These are phyloP conservation scores for Tricholauxania praeusta DNA, from an alignment of 2,888 invertebrate genomes.

Conservation along the genomic window DNA sequence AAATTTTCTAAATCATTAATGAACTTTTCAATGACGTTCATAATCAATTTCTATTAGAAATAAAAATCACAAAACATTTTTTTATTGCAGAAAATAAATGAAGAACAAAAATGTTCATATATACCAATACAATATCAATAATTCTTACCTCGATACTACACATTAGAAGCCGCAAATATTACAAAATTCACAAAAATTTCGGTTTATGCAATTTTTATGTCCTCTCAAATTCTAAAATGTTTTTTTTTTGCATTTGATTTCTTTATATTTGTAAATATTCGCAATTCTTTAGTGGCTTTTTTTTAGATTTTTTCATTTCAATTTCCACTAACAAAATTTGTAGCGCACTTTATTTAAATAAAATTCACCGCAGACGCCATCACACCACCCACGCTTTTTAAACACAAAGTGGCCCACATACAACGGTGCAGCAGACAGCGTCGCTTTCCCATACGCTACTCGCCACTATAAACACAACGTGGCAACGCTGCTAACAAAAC, in stretches of 20 bases:
- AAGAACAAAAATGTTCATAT: too few species aligned
- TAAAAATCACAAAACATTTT: too few species aligned
- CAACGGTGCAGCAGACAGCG: background rate
- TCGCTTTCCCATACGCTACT: background rate
- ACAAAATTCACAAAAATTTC: too few species aligned
- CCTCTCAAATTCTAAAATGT: too few species aligned
- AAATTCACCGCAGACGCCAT: constrained; percentile 1
- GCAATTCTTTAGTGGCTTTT: background rate
- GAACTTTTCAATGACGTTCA: too few species aligned
- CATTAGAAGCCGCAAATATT: too few species aligned
- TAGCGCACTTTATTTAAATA: constrained; percentile 8
- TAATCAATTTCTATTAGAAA: too few species aligned
- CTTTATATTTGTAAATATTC: background rate
- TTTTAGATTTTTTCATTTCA: background rate
- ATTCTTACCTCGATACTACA: too few species aligned
- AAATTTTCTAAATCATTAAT: too few species aligned
- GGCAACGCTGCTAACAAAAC: constrained; percentile 1
- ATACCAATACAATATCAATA: too few species aligned
- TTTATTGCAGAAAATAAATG: too few species aligned
- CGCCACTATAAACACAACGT: background rate
- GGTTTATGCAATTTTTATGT: too few species aligned
- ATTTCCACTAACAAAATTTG: background rate
- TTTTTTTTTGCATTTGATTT: background rate
- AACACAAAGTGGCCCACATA: constrained; percentile 1
- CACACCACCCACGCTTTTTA: constrained; percentile 4